A percentile compares a stretch with the other conserved stretches of the same genome.
phyloP scores from a whole-genome alignment of 2,888 invertebrate genomes.

The Ormyrus pomaceus region DNA sequence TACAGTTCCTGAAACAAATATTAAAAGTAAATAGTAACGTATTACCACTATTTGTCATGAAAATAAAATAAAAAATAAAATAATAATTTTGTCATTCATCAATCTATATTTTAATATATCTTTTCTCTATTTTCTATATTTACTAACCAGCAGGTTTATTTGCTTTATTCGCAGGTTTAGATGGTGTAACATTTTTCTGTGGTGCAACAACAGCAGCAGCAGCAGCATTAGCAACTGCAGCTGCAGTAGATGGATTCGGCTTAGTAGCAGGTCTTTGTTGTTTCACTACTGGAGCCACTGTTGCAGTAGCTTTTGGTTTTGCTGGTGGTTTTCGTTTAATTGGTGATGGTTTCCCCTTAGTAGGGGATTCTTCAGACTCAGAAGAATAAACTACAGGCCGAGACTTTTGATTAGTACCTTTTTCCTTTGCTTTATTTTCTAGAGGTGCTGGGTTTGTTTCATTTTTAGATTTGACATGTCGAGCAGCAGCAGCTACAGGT shows the following conservation, averaged over 20 bases:
- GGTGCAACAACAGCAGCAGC: slow-evolving; percentile 56
- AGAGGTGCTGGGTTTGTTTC: slow-evolving; percentile 61
- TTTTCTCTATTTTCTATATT: neutral
- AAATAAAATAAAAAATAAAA: neutral
- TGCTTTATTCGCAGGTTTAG: slow-evolving; percentile 69
- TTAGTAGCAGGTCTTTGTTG: slow-evolving; percentile 76
- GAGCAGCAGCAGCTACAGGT: slow-evolving; percentile 59
- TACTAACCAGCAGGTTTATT: slow-evolving; percentile 68
- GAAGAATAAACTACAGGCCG: slow-evolving; percentile 70
- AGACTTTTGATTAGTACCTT: slow-evolving; percentile 61
- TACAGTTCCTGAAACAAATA: slow-evolving; percentile 51
- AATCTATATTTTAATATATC: neutral
- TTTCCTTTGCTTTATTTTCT: slow-evolving; percentile 71
- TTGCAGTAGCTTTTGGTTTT: slow-evolving; percentile 82
- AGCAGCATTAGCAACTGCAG: too few species aligned
- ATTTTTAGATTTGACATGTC: slow-evolving; percentile 69
- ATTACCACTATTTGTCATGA: neutral
- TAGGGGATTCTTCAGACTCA: slow-evolving; percentile 72
- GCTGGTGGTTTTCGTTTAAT: slow-evolving; percentile 77
- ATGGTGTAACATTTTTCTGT: slow-evolving; percentile 67
- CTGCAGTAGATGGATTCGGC: slow-evolving; percentile 59
- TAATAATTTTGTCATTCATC: neutral
- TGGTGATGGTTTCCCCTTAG: slow-evolving; percentile 69
- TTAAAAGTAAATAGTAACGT: slow-evolving; percentile 5
- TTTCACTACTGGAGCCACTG: slow-evolving; percentile 79